A percentile compares a stretch with the other conserved stretches of the same genome.
Conservation (phyloP, 2,888 invertebrate genomes). For the Neria commutata region DNA sequence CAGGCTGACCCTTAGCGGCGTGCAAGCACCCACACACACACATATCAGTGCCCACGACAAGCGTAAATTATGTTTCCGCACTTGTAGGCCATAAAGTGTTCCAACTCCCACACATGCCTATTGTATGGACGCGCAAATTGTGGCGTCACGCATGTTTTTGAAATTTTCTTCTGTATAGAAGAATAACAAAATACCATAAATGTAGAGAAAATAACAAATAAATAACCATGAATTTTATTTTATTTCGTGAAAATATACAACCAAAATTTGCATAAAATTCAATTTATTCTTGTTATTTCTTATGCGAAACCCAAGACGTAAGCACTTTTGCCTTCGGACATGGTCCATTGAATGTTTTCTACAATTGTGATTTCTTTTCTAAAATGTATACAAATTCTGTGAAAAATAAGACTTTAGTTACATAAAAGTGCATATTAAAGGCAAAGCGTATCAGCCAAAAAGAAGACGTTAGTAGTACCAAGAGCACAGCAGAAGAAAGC, state of each 20-base stretch:
- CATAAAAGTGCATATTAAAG: too few species aligned
- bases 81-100: constrained; percentile 10
- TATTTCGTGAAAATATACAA: constrained; percentile 22
- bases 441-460: too few species aligned
- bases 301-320: neutral
- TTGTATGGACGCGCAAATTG: constrained; percentile 30
- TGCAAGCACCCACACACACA: too few species aligned
- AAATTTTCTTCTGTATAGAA: too few species aligned
- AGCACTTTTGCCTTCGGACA: neutral
- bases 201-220: constrained; percentile 28
- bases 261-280: constrained; percentile 58
- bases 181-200: too few species aligned
- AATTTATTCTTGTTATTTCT: constrained; percentile 38
- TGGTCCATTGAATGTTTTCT: constrained; percentile 5
- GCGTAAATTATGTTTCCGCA: constrained; percentile 36
- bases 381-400: too few species aligned
- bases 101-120: neutral
- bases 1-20: neutral
- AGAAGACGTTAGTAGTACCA: too few species aligned
- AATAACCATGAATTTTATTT: constrained; percentile 22
- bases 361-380: neutral
- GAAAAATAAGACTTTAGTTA: too few species aligned
- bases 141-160: constrained; percentile 33
- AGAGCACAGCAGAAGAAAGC: too few species aligned
- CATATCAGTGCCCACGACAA: constrained; percentile 23